Evolutionary conservation across 2,888 invertebrate genomes (phyloP).

Genomic region (Tenthredo amoena): DNA sequence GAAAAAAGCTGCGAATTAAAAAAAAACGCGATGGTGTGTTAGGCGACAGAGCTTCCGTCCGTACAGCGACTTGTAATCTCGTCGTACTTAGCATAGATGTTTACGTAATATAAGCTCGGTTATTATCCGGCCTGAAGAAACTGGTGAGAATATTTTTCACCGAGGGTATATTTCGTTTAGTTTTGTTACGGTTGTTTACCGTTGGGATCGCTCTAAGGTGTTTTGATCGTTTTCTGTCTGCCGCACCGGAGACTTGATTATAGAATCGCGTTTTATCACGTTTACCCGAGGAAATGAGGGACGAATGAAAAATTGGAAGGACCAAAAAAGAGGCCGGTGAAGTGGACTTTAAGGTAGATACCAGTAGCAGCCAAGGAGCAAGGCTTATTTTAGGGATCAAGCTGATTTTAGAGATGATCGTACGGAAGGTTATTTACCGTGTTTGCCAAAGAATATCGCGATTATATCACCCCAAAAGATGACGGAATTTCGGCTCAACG

Average conservation of each 20-base stretch:
- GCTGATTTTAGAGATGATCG: constrained; percentile 10
- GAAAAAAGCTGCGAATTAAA: background rate
- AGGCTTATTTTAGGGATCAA: constrained; percentile 36
- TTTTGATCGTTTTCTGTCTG: constrained; percentile 41
- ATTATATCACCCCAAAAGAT: constrained; percentile 1
- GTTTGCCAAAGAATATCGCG: constrained; percentile 22
- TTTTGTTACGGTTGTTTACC: constrained; percentile 17
- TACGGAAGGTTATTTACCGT: constrained; percentile 22
- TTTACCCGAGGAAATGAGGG: constrained; percentile 63
- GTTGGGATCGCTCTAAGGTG: constrained; percentile 16
- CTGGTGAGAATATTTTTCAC: constrained; percentile 40
- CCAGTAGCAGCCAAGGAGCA: constrained; percentile 49
- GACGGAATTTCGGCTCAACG: constrained; percentile 1
- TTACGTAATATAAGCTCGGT: background rate
- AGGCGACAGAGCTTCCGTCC: background rate
- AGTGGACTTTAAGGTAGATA: constrained; percentile 28
- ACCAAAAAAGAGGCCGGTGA: constrained; percentile 29
- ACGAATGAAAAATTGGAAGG: constrained; percentile 61
- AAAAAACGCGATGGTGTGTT: background rate
- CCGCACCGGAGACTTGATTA: constrained; percentile 49
- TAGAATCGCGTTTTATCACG: constrained; percentile 58
- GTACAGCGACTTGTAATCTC: background rate
- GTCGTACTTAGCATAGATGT: constrained; percentile 33
- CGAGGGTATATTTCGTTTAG: constrained; percentile 12
- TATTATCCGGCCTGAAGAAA: constrained; percentile 1